Percentiles rank a stretch among this genome's conserved stretches.
phyloP scores from a whole-genome alignment of 2,888 invertebrate genomes.

The Cantharis nigra region DNA sequence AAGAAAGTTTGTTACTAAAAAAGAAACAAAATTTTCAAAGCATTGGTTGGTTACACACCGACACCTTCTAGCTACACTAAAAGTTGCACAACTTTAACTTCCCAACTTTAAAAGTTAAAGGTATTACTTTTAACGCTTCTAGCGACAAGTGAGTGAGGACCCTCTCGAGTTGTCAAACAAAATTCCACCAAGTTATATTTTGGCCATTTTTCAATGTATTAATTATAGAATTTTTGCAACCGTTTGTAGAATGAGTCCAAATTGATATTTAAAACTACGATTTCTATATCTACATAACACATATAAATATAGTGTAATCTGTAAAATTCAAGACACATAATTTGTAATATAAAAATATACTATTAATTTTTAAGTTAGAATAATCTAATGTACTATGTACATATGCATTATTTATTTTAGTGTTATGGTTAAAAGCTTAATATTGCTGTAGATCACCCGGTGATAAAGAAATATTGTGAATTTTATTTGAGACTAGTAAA shows the following conservation, averaged over 20 bases:
- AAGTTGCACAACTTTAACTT: constrained; percentile 35
- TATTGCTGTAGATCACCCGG: too few relatives aligned
- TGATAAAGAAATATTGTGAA: too few relatives aligned
- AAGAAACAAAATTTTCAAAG: constrained; percentile 17
- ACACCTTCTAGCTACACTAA: constrained; percentile 31
- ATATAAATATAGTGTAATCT: too few relatives aligned
- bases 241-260: background rate
- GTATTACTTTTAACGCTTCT: constrained; percentile 32
- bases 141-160: constrained; percentile 25
- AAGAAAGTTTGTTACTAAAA: constrained; percentile 12
- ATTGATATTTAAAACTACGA: background rate
- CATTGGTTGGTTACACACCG: constrained; percentile 29
- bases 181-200: constrained; percentile 16
- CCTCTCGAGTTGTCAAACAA: constrained; percentile 18
- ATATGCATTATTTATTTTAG: too few relatives aligned
- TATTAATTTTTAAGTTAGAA: too few relatives aligned
- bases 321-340: too few relatives aligned
- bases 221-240: constrained; percentile 16
- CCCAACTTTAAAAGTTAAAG: constrained; percentile 31
- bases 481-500: too few relatives aligned
- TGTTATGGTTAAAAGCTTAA: too few relatives aligned
- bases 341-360: too few relatives aligned
- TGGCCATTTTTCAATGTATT: constrained; percentile 2
- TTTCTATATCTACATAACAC: too few relatives aligned
- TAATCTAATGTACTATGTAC: too few relatives aligned